These are phyloP conservation scores for Mesorhabditis sp. DNA, from an alignment of 2,888 invertebrate species.

Conservation along the genomic window DNA sequence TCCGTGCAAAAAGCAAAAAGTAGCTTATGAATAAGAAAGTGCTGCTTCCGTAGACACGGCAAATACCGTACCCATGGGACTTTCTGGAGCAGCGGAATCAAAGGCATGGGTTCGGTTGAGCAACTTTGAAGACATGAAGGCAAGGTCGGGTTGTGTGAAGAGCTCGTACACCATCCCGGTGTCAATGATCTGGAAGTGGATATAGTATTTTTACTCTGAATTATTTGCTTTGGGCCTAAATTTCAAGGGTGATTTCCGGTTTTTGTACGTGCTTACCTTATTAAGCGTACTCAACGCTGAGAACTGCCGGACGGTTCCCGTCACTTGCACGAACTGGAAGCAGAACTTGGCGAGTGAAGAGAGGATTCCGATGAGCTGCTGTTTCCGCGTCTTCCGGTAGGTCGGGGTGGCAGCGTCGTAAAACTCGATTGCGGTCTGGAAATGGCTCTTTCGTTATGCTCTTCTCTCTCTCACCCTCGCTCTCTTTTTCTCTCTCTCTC, in stretches of 20 bases:
- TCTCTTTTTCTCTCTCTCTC: neutral
- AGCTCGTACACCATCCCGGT: constrained; percentile 62
- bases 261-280: too few relatives aligned
- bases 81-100: constrained; percentile 9
- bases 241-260: too few relatives aligned
- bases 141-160: constrained; percentile 42
- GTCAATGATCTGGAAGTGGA: constrained; percentile 61
- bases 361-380: constrained; percentile 61
- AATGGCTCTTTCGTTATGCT: neutral
- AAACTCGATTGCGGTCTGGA: constrained; percentile 60
- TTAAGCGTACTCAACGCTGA: constrained; percentile 67
- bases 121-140: constrained; percentile 53
- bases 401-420: constrained; percentile 53
- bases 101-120: constrained; percentile 38
- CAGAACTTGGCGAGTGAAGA: constrained; percentile 65
- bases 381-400: constrained; percentile 42
- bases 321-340: constrained; percentile 64
- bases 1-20: too few relatives aligned
- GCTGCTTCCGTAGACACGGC: too few relatives aligned
- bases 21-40: too few relatives aligned
- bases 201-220: constrained; percentile 2
- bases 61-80: neutral
- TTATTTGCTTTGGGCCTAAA: neutral
- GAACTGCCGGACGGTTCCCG: constrained; percentile 67
- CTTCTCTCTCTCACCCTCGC: too few relatives aligned